phyloP scores from a whole-genome alignment of 2,888 invertebrate species.

The Osmoderma eremita region DNA sequence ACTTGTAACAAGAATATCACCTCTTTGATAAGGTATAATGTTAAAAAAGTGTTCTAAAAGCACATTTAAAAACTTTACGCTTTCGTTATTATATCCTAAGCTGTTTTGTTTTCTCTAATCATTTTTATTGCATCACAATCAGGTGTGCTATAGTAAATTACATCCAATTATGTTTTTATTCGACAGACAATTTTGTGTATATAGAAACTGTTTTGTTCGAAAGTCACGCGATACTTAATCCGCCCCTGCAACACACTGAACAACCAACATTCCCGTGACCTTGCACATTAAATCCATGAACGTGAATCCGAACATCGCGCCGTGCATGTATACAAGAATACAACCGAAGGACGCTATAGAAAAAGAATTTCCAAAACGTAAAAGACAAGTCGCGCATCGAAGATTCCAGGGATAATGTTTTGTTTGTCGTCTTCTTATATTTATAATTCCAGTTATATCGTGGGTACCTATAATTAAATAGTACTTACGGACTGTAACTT shows the following conservation, averaged over 20 bases:
- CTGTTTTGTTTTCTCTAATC: too few species aligned
- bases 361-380: slow-evolving; percentile 32
- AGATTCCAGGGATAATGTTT: background rate
- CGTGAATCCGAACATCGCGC: slow-evolving; percentile 9
- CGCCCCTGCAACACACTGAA: background rate
- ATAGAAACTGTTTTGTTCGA: too few species aligned
- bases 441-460: background rate
- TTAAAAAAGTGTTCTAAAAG: too few species aligned
- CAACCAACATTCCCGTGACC: slow-evolving; percentile 25
- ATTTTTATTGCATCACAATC: too few species aligned
- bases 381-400: slow-evolving; percentile 39
- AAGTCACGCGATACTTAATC: background rate
- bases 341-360: background rate
- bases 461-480: slow-evolving; percentile 13
- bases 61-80: too few species aligned
- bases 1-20: too few species aligned
- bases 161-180: too few species aligned
- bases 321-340: slow-evolving; percentile 1
- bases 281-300: slow-evolving; percentile 33
- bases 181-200: too few species aligned
- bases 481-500: slow-evolving; percentile 94
- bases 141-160: too few species aligned
- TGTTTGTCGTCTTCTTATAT: background rate
- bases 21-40: too few species aligned
- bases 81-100: too few species aligned